Percentiles rank a stretch among this genome's conserved stretches.
These are phyloP conservation scores for Craseonycteris thonglongyai DNA, from an alignment of 2,113 vertebrate species.

Conservation along the genomic window DNA sequence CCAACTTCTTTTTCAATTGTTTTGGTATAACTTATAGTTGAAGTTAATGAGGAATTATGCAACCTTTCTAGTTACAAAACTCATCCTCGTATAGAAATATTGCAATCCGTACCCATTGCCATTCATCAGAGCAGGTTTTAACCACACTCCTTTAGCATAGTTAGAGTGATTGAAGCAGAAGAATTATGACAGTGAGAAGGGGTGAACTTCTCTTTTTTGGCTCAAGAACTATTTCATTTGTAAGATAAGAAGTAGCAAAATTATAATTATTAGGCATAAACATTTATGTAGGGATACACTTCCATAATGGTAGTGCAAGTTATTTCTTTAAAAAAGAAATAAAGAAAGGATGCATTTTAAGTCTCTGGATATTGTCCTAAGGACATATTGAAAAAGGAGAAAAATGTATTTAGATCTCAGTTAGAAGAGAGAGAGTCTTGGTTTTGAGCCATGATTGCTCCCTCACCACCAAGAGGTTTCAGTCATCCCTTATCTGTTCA, in stretches of 20 bases:
- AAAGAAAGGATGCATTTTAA: neutral
- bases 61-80: too few species aligned
- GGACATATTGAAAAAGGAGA: neutral
- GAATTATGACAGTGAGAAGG: neutral
- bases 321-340: neutral
- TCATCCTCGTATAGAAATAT: neutral
- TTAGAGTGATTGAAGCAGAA: neutral
- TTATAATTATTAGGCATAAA: neutral
- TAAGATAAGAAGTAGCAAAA: neutral
- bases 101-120: neutral
- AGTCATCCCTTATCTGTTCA: neutral
- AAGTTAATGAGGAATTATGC: neutral
- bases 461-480: neutral
- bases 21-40: neutral
- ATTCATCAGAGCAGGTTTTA: neutral
- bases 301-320: neutral
- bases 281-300: neutral
- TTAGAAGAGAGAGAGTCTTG: neutral
- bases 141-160: neutral
- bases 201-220: neutral
- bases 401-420: neutral
- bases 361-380: neutral
- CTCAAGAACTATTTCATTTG: neutral
- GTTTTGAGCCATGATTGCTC: neutral
- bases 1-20: neutral